Evolutionary conservation across 2,888 invertebrate genomes (phyloP).

Genomic region (Octonoba sinensis): DNA sequence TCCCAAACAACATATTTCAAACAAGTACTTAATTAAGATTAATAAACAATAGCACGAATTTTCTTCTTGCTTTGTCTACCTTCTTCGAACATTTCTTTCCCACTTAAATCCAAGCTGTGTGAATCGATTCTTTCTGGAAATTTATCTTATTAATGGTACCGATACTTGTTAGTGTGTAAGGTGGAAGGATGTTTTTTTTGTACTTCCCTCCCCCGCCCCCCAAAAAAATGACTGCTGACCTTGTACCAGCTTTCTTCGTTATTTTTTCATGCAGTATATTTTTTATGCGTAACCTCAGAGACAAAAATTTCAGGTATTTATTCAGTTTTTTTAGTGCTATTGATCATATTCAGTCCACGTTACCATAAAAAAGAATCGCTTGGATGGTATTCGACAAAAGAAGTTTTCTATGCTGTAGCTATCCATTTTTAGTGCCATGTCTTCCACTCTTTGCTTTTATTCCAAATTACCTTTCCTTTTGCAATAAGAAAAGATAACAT

Average conservation of each 20-base stretch:
- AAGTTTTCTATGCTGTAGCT: background rate
- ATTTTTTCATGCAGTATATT: too few species aligned
- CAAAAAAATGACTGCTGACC: too few species aligned
- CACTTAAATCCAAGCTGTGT: too few species aligned
- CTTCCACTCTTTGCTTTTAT: slow-evolving; percentile 2
- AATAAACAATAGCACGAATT: slow-evolving; percentile 39
- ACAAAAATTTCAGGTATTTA: too few species aligned
- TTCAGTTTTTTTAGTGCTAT: too few species aligned
- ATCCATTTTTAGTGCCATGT: slow-evolving; percentile 13
- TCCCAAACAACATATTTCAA: slow-evolving; percentile 26
- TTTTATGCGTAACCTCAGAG: too few species aligned
- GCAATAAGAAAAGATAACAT: slow-evolving; percentile 21
- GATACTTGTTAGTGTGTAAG: slow-evolving; percentile 19
- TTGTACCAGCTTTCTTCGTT: too few species aligned
- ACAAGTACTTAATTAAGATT: slow-evolving; percentile 35
- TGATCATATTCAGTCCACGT: too few species aligned
- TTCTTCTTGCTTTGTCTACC: slow-evolving; percentile 9
- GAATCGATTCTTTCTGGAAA: slow-evolving; percentile 16
- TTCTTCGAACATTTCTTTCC: slow-evolving; percentile 5
- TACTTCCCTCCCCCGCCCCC: too few species aligned
- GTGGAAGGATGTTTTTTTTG: background rate
- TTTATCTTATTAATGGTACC: slow-evolving; percentile 33
- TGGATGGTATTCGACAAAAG: slow-evolving; percentile 32
- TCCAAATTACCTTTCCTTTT: background rate
- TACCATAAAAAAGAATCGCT: slow-evolving; percentile 15